Base-by-base conservation (phyloP, 1,140 invertebrate genomes). In the Bicyclus anynana region DNA sequence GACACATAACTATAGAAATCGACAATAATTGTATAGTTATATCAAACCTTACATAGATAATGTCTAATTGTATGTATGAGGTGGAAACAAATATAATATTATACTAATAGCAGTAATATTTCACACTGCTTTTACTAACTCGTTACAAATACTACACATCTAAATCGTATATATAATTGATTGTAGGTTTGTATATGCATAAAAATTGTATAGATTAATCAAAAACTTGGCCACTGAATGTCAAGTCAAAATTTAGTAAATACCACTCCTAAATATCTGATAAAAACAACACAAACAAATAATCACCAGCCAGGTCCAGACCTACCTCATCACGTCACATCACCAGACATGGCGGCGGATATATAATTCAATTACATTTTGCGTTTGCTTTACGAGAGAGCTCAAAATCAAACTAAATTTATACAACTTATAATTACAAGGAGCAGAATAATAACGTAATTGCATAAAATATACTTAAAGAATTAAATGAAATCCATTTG, bases 161-260 rank as follows among this genome's bases (percentile, higher is more conserved):
- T 84, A 87, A 80, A 80, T 74, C 69, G 74, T 74, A 81, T 63
- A 65, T 77, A 77, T 75, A 77, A 77, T 78, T 69, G 73, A 75
- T 63, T 73, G 65, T 73, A 79, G 72, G n/a, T 73, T 63, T 82
- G 82, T 87, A 87, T 79, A 87, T 79, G 75, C 75, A 78, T 80
- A 87, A 78, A 82, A 85, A 83, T 70, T 77, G 79, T 82, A 84
- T 82, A 84, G 61, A 77, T 71, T 72, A 77, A 75, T 83, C 68
- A 72, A 80, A 87, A 85, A 83, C 65, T 87, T 83, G 81, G 80
- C 81, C 74, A 70, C 76, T 77, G 67, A 75, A 73, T 77, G 72
- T 40, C 64, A 68, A 73, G 64, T 84, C 70, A 62, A 77, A n/a
- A 72, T 70, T 58, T 52, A 49, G 14, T 44, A 48, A 17, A 44